Conservation (phyloP, 2,888 invertebrate genomes). For the Cremastobaeus sp. region DNA sequence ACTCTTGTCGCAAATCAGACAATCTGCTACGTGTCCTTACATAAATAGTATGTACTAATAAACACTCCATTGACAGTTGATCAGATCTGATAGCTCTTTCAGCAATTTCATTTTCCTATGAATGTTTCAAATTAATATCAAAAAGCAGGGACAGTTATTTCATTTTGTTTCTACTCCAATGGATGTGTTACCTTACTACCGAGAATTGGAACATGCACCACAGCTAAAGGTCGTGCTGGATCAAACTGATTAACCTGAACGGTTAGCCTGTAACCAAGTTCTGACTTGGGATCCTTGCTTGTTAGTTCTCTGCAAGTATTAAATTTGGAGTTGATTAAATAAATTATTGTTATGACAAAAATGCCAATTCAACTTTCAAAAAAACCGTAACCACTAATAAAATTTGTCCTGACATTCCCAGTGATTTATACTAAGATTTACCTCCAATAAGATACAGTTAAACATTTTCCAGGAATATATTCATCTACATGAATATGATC, state of each 20-base stretch:
- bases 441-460: constrained; percentile 98
- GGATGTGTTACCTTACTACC: constrained; percentile 81
- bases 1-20: constrained; percentile 88
- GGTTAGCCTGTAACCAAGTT: constrained; percentile 91
- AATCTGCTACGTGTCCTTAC: constrained; percentile 92
- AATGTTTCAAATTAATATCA: no score
- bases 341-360: no score
- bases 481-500: constrained; percentile 94
- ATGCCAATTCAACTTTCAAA: no score
- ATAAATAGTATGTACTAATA: constrained; percentile 96
- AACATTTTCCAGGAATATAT: constrained; percentile 91
- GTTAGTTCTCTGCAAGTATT: constrained; percentile 81
- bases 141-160: no score
- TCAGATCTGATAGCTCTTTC: constrained; percentile 91
- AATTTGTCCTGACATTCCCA: no score
- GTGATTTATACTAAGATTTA: no score
- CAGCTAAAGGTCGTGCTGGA: constrained; percentile 86
- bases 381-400: no score
- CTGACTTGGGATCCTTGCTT: constrained; percentile 86
- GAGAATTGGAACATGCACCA: constrained; percentile 84
- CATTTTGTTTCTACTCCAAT: no score
- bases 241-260: constrained; percentile 92
- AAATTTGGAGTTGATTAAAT: no score
- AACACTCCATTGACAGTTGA: constrained; percentile 95
- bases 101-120: constrained; percentile 83